phyloP scores from a whole-genome alignment of 2,113 vertebrate species.

The Leptobrachium ailaonicum region DNA sequence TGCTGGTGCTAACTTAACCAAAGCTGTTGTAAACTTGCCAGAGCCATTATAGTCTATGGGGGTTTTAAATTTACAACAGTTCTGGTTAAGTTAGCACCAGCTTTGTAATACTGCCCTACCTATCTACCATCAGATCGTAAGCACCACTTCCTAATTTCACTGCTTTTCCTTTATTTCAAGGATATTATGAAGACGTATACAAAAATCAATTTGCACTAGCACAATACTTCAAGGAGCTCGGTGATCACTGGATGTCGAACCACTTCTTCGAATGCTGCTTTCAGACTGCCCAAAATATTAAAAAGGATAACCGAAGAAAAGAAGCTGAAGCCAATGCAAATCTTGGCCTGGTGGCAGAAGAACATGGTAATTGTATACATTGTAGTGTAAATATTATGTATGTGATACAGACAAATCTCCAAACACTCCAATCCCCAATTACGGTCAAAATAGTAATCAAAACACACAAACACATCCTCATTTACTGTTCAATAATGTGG shows the following conservation, averaged over 20 bases:
- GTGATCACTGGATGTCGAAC: slow-evolving; percentile 75
- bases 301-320: slow-evolving; percentile 69
- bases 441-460: too few relatives aligned
- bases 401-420: too few relatives aligned
- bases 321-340: slow-evolving; percentile 70
- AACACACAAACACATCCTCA: too few relatives aligned
- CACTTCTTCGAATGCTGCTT: slow-evolving; percentile 77
- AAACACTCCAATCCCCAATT: too few relatives aligned
- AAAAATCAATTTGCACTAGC: slow-evolving; percentile 73
- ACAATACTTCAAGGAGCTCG: slow-evolving; percentile 69
- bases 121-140: too few relatives aligned
- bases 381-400: background rate
- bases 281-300: slow-evolving; percentile 65
- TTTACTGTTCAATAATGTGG: too few relatives aligned
- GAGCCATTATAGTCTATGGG: too few relatives aligned
- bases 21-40: too few relatives aligned
- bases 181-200: slow-evolving; percentile 69
- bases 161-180: slow-evolving; percentile 58
- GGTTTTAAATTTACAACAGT: too few relatives aligned
- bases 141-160: background rate
- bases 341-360: slow-evolving; percentile 70
- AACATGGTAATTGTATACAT: slow-evolving; percentile 66
- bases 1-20: too few relatives aligned
- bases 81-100: too few relatives aligned
- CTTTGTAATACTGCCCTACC: too few relatives aligned